phyloP scores from a whole-genome alignment of 2,113 vertebrate species.

The Corythoichthys haematopterus region DNA sequence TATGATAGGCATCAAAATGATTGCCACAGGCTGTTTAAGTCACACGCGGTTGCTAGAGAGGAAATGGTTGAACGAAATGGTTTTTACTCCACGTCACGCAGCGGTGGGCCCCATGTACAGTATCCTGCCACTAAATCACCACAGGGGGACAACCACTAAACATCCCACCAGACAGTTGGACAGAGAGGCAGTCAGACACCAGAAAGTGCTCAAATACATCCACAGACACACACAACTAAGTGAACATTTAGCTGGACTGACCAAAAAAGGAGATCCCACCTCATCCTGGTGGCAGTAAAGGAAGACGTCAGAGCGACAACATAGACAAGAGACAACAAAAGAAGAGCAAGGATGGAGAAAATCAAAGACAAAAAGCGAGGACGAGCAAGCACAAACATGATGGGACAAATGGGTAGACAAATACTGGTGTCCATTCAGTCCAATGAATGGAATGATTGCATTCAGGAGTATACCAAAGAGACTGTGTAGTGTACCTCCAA shows the following conservation, averaged over 20 bases:
- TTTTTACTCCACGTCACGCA: background rate
- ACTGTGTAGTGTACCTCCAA: slow-evolving; percentile 4
- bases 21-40: background rate
- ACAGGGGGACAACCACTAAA: background rate
- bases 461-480: slow-evolving; percentile 41
- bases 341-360: slow-evolving; percentile 3
- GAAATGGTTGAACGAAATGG: background rate
- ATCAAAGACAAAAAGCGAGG: slow-evolving; percentile 20
- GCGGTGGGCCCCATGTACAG: background rate
- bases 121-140: background rate
- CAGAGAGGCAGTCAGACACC: slow-evolving; percentile 22
- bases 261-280: slow-evolving; percentile 45
- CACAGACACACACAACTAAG: slow-evolving; percentile 37
- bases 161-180: slow-evolving; percentile 30
- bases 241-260: slow-evolving; percentile 47
- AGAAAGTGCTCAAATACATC: slow-evolving; percentile 2
- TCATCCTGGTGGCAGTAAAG: slow-evolving; percentile 49
- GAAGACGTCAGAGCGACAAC: slow-evolving; percentile 29
- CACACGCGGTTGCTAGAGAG: background rate
- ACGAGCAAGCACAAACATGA: slow-evolving; percentile 5
- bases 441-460: slow-evolving; percentile 38
- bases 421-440: slow-evolving; percentile 26
- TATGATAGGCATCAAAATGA: background rate
- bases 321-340: slow-evolving; percentile 1
- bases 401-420: slow-evolving; percentile 13